Evolutionary conservation across 2,113 vertebrate species (phyloP).

Genomic region (Scytalopus superciliaris): DNA sequence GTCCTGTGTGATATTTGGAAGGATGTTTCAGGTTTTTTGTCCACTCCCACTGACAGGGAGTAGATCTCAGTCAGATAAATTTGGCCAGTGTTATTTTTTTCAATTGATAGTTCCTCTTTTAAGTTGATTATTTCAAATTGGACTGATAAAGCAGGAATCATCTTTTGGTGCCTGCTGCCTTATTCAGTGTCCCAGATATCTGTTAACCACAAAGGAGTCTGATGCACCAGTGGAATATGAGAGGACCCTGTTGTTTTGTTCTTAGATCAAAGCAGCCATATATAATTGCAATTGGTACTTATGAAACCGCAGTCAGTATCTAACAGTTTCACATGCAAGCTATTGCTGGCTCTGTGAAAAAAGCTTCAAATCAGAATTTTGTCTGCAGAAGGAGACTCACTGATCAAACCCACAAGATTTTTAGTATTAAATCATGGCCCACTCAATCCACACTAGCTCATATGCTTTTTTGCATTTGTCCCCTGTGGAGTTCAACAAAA

Average conservation of each 20-base stretch:
- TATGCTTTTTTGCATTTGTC: background rate
- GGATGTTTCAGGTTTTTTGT: background rate
- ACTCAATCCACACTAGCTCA: background rate
- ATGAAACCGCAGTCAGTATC: background rate
- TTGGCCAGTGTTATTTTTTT: background rate
- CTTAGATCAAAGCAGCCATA: background rate
- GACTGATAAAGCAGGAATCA: background rate
- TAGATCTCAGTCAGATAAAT: background rate
- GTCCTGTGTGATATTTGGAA: background rate
- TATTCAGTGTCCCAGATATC: constrained; percentile 10
- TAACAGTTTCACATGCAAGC: background rate
- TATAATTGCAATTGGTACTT: background rate
- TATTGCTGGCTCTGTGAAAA: background rate
- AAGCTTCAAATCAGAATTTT: background rate
- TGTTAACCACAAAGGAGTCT: background rate
- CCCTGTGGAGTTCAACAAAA: background rate
- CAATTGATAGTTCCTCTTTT: background rate
- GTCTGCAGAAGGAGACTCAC: background rate
- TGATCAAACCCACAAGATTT: constrained; percentile 39
- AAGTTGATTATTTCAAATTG: constrained; percentile 7
- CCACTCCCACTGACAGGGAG: background rate
- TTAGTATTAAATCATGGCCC: background rate
- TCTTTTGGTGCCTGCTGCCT: constrained; percentile 7
- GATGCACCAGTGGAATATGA: background rate
- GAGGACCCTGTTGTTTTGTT: background rate